phyloP scores from a whole-genome alignment of 1,140 invertebrate species.

The Dysdera silvatica region DNA sequence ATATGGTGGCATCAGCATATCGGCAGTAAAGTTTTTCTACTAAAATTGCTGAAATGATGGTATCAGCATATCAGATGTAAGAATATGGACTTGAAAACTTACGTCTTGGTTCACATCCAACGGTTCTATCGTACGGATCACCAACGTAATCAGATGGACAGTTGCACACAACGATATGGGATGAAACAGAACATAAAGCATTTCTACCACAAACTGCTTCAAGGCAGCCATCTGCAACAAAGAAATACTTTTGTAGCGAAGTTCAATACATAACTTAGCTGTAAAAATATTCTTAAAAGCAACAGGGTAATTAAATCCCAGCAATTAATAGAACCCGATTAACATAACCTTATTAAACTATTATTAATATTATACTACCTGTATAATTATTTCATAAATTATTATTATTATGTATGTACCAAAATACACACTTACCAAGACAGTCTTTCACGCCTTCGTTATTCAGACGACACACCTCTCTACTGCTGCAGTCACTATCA shows the following conservation, averaged over 20 bases:
- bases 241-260: too few species aligned
- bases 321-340: too few species aligned
- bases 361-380: too few species aligned
- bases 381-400: background rate
- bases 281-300: background rate
- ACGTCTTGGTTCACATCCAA: slow-evolving; percentile 32
- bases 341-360: too few species aligned
- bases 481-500: slow-evolving; percentile 66
- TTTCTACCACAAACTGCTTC: slow-evolving; percentile 34
- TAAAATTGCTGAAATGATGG: too few species aligned
- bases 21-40: too few species aligned
- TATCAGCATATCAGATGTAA: too few species aligned
- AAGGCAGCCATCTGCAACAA: slow-evolving; percentile 30
- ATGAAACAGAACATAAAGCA: slow-evolving; percentile 31
- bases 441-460: slow-evolving; percentile 36
- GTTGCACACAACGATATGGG: slow-evolving; percentile 55
- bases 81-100: too few species aligned
- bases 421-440: slow-evolving; percentile 28
- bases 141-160: slow-evolving; percentile 74
- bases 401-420: background rate
- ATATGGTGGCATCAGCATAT: too few species aligned
- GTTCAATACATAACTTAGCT: background rate
- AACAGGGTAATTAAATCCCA: background rate
- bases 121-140: slow-evolving; percentile 52
- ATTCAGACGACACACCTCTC: slow-evolving; percentile 49